Evolutionary conservation across 2,113 vertebrate genomes (phyloP), one percentile per base, ranked within the genome.

Genomic region (Carassius gibelio): DNA sequence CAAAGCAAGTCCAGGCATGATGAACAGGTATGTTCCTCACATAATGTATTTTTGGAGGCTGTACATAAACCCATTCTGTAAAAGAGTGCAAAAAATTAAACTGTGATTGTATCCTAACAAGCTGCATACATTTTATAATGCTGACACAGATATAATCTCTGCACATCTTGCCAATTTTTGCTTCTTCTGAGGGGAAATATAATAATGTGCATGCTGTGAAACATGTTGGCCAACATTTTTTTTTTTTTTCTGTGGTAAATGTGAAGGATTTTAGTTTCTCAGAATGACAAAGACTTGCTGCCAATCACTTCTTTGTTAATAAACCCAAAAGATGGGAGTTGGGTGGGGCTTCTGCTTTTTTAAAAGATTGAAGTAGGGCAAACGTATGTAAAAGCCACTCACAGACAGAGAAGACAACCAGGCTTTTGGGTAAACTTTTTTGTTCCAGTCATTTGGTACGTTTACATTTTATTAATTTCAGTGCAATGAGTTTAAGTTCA

Each of bases 271-370:
- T 68, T 30, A 69, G 30, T 69, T 36, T 36, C 30, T 36, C 8
- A 17, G 7, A 68, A 71, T 71, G 68, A 21, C 9, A 71, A 42
- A 42, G 36, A 4, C 21, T 42, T 55, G 19, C 75, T 76, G 74
- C 26, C 74, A 76, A 34, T 76, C 74, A 76, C 8, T 75, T 75
- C 45, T 76, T 52, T 76, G 48, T 30, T 64, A 55, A 30, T 50
- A 30, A 45, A 48, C 42, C 64, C 19, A 30, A 11, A 26, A 48
- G 19, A 9, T 9, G 23, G 5, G 11, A 86, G 30, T 42, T 38
- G 64, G 85, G 77, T 5, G 62, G 76, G 69, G 34, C 23, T 21
- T 81, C 61, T 8, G 26, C 15, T 9, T 8, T 81, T 52, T 52
- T 69, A 13, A 61, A 69, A 52, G 79, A 17, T 26, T 48, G n/a